Percentiles rank a stretch among this genome's conserved stretches.
phyloP scores from a whole-genome alignment of 2,888 invertebrate genomes.

The Spilosoma lubricipeda region DNA sequence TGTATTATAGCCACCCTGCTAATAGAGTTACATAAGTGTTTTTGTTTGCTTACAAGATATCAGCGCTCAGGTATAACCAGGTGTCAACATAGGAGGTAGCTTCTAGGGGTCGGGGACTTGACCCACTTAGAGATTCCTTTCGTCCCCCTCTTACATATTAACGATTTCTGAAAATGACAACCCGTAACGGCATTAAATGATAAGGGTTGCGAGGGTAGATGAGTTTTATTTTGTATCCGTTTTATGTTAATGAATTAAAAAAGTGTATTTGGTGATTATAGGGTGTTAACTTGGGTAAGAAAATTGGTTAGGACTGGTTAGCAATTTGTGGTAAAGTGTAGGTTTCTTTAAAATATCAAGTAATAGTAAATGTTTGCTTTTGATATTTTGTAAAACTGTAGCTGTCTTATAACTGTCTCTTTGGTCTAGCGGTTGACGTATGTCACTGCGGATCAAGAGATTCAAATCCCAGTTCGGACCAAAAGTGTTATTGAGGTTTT shows the following conservation, averaged over 20 bases:
- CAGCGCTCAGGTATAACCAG: constrained; percentile 45
- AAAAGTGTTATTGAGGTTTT: too few relatives aligned
- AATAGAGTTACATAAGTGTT: constrained; percentile 31
- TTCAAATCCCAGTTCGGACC: too few relatives aligned
- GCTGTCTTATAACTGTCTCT: too few relatives aligned
- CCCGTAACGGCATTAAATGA: constrained; percentile 43
- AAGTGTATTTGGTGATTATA: constrained; percentile 8
- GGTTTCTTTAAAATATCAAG: background rate
- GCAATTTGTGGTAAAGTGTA: background rate
- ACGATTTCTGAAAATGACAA: constrained; percentile 46
- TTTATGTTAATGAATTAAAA: constrained; percentile 21
- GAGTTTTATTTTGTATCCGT: constrained; percentile 19
- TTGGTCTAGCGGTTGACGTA: too few relatives aligned
- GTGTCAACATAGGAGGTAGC: constrained; percentile 46
- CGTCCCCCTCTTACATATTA: constrained; percentile 37
- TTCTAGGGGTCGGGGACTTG: constrained; percentile 52
- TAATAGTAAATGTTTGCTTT: background rate
- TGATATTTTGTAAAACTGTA: background rate
- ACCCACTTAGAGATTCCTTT: constrained; percentile 65
- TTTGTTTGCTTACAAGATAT: constrained; percentile 56
- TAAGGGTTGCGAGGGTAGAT: constrained; percentile 24
- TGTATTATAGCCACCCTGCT: constrained; percentile 19
- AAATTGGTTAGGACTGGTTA: background rate
- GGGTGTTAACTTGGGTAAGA: constrained; percentile 12
- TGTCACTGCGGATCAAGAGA: too few relatives aligned